Evolutionary conservation across 2,113 vertebrate species (phyloP).

Genomic region (Amazona guildingii): DNA sequence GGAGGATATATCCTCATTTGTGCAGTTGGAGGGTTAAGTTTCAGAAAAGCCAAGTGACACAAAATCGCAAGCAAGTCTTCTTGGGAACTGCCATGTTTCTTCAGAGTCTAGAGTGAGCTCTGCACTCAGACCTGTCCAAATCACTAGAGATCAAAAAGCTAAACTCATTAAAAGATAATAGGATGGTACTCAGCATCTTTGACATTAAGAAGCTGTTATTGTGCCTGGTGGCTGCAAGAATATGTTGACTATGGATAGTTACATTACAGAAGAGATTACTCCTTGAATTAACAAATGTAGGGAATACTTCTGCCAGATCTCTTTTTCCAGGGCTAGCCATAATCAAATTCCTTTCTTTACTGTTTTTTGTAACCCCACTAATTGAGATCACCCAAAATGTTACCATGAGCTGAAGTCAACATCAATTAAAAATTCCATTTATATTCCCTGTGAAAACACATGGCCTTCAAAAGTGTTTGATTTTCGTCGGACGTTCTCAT

Average conservation of each 20-base stretch:
- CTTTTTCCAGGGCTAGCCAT: slow-evolving; percentile 60
- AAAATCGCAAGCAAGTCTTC: not conserved
- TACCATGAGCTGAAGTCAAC: slow-evolving; percentile 85
- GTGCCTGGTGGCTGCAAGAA: not conserved
- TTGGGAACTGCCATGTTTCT: not conserved
- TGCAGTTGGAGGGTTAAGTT: not conserved
- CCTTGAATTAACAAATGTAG: slow-evolving; percentile 36
- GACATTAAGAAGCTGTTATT: not conserved
- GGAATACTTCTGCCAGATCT: slow-evolving; percentile 45
- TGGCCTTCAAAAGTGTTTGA: slow-evolving; percentile 82
- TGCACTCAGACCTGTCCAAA: not conserved
- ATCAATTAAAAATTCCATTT: slow-evolving; percentile 92
- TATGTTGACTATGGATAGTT: not conserved
- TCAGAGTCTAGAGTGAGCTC: not conserved
- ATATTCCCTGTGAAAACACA: slow-evolving; percentile 83
- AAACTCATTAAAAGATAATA: not conserved
- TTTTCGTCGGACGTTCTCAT: slow-evolving; percentile 85
- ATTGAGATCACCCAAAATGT: slow-evolving; percentile 86
- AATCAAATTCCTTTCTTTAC: slow-evolving; percentile 80
- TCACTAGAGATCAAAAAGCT: not conserved
- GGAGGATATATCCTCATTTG: not conserved
- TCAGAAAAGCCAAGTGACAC: not conserved
- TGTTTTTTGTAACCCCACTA: slow-evolving; percentile 84
- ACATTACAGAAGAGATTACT: slow-evolving; percentile 22
- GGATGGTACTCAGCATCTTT: not conserved